Percentiles rank a stretch among this genome's conserved stretches.
Evolutionary conservation across 2,113 vertebrate species (phyloP).

Genomic region (Rhabdomys dilectus): DNA sequence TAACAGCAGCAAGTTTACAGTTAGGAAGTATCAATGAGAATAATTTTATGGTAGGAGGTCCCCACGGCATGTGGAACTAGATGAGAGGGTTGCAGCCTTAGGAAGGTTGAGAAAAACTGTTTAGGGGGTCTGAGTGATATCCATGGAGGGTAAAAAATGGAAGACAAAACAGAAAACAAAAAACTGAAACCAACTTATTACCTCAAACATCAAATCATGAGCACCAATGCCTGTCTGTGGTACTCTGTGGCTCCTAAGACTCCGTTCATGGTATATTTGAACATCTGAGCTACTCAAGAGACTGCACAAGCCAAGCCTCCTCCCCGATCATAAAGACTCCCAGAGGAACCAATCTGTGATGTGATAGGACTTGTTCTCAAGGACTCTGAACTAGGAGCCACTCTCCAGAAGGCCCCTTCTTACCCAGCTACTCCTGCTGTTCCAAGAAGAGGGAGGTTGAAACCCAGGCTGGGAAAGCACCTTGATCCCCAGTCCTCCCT

Average conservation of each 20-base stretch:
- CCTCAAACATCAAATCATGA: not conserved
- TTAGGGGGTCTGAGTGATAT: not conserved
- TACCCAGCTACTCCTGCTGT: not conserved
- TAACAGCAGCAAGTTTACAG: not conserved
- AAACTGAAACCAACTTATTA: not conserved
- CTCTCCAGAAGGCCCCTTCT: not conserved
- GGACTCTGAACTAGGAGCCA: not conserved
- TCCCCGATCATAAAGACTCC: not conserved
- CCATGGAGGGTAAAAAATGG: constrained; percentile 22
- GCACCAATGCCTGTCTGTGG: not conserved
- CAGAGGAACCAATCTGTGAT: no score
- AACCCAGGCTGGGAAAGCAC: not conserved
- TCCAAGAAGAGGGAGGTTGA: not conserved
- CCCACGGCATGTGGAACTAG: not conserved
- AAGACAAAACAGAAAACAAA: not conserved
- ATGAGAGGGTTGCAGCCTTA: not conserved
- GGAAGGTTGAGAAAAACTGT: not conserved
- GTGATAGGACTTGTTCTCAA: not conserved
- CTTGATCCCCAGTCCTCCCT: not conserved
- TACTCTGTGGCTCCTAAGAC: not conserved
- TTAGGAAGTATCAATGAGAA: not conserved
- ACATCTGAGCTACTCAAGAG: not conserved
- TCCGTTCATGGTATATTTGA: not conserved
- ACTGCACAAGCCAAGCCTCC: not conserved
- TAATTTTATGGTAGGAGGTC: not conserved